Conservation (phyloP, 2,888 invertebrate genomes). For the Caradrina kadenii region DNA sequence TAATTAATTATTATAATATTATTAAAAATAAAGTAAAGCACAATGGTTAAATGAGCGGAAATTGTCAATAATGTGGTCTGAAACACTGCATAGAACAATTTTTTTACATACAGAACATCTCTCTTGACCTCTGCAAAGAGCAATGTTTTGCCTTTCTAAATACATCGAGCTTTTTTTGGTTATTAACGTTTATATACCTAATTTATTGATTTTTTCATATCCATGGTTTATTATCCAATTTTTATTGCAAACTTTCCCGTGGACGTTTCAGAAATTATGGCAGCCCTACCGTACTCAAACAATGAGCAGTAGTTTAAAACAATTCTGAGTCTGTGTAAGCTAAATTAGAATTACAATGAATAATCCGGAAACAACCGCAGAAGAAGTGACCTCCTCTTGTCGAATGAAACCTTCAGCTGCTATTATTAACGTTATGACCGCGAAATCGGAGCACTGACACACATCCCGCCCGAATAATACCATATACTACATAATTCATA, state of each 20-base stretch:
- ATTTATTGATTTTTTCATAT: not conserved
- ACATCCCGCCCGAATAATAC: constrained; percentile 88
- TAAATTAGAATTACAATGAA: constrained; percentile 69
- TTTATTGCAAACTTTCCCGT: not conserved
- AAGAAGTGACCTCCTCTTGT: constrained; percentile 84
- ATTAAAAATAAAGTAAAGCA: too few relatives aligned
- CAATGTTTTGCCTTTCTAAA: too few relatives aligned
- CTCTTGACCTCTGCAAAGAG: too few relatives aligned
- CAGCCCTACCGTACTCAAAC: constrained; percentile 13
- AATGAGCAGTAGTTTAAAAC: constrained; percentile 30
- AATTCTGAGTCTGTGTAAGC: constrained; percentile 37
- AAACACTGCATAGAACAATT: too few relatives aligned
- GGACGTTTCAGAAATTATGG: not conserved
- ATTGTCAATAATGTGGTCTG: too few relatives aligned
- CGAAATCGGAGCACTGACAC: constrained; percentile 87
- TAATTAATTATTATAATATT: too few relatives aligned
- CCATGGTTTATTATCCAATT: not conserved
- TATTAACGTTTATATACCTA: not conserved
- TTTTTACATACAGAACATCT: too few relatives aligned
- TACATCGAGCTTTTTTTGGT: too few relatives aligned
- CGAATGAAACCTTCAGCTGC: constrained; percentile 86
- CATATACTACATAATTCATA: constrained; percentile 90
- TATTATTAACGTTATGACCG: constrained; percentile 87
- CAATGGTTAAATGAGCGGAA: too few relatives aligned
- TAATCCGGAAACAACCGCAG: constrained; percentile 82